Percentiles rank a stretch among this genome's conserved stretches.
Evolutionary conservation across 1,140 invertebrate species (phyloP).

Genomic region (Saccostrea echinata): DNA sequence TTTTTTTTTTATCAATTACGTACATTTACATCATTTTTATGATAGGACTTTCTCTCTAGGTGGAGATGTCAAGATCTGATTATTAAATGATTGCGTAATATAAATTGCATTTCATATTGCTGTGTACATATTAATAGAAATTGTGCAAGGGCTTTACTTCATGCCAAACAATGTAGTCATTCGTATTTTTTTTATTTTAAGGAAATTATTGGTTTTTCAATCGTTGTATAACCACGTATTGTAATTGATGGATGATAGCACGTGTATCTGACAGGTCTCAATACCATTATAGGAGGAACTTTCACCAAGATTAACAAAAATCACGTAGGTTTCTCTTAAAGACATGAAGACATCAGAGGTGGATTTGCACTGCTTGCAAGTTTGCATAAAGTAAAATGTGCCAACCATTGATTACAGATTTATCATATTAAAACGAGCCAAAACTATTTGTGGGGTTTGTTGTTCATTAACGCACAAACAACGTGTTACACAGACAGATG

Average conservation of each 20-base stretch:
- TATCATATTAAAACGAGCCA: background rate
- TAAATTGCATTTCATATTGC: too few species aligned
- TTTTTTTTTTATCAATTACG: too few species aligned
- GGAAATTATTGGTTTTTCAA: background rate
- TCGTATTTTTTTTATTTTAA: too few species aligned
- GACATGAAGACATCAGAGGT: background rate
- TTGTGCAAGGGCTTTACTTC: too few species aligned
- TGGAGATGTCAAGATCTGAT: too few species aligned
- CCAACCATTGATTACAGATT: background rate
- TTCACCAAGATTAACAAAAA: background rate
- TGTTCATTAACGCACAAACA: constrained; percentile 2
- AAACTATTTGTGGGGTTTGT: background rate
- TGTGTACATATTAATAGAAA: too few species aligned
- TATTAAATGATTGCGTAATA: too few species aligned
- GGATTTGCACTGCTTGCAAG: background rate
- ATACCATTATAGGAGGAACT: background rate
- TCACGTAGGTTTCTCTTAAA: background rate
- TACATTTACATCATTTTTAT: too few species aligned
- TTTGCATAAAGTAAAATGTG: background rate
- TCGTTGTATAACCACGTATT: background rate
- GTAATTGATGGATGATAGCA: background rate
- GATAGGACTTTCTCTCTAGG: too few species aligned
- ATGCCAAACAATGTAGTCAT: too few species aligned
- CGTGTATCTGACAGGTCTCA: background rate
- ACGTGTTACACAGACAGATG: background rate